phyloP scores from a whole-genome alignment of 2,113 vertebrate species.

The Oplegnathus fasciatus region DNA sequence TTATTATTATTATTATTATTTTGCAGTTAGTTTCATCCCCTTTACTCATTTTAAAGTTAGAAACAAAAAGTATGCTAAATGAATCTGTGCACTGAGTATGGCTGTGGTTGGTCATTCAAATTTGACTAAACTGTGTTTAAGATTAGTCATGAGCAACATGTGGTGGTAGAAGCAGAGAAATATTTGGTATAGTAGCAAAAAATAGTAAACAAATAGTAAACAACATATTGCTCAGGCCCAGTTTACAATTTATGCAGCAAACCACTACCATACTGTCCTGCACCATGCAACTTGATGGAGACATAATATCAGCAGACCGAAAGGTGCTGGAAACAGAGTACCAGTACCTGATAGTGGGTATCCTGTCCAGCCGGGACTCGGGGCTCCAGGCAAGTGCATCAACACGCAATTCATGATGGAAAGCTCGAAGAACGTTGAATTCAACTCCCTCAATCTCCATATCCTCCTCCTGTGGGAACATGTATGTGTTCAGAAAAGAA shows the following conservation, averaged over 20 bases:
- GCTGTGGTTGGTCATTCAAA: neutral
- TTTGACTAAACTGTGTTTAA: neutral
- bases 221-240: neutral
- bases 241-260: neutral
- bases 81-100: neutral
- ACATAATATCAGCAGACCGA: neutral
- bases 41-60: no score
- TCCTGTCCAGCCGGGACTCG: slow-evolving; percentile 90
- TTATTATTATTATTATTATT: no score
- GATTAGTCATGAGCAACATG: neutral
- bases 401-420: slow-evolving; percentile 91
- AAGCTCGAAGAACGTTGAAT: slow-evolving; percentile 89
- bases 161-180: neutral
- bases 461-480: slow-evolving; percentile 90
- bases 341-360: slow-evolving; percentile 90
- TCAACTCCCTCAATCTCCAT: slow-evolving; percentile 90
- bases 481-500: neutral
- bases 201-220: no score
- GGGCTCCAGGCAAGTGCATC: slow-evolving; percentile 97
- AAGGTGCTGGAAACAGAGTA: neutral
- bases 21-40: no score
- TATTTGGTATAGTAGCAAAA: neutral
- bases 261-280: neutral
- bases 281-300: neutral
- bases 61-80: neutral